A percentile compares a stretch with the other conserved stretches of the same genome.
Conservation (phyloP, 2,888 invertebrate species). For the Spatulosminthurus flaviceps region DNA sequence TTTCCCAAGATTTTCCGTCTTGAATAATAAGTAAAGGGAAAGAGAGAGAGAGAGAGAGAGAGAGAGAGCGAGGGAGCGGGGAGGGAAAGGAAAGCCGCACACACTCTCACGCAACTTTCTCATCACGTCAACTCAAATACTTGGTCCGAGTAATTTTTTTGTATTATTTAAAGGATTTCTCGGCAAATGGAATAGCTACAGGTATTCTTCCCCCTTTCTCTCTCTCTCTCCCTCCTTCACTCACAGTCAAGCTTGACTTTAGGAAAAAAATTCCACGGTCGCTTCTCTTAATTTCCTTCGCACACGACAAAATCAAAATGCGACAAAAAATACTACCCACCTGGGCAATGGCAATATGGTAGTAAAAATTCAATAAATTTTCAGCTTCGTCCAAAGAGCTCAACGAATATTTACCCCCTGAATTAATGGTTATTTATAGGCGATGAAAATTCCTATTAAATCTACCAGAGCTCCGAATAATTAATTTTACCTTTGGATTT, state of each 20-base stretch:
- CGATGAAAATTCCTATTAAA: too few relatives aligned
- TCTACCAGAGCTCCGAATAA: too few relatives aligned
- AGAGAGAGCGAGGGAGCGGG: not conserved
- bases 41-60: not conserved
- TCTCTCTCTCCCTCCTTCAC: conserved; percentile 5
- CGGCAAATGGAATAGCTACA: conserved; percentile 33
- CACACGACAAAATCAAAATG: not conserved
- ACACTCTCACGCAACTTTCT: conserved; percentile 59
- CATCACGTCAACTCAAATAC: conserved; percentile 54
- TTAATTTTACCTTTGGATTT: too few relatives aligned
- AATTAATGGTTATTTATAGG: too few relatives aligned
- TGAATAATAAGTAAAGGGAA: not conserved
- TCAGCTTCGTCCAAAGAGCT: too few relatives aligned
- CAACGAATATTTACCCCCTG: too few relatives aligned
- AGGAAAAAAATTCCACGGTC: not conserved
- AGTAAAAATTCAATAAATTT: too few relatives aligned
- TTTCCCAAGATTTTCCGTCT: conserved; percentile 12
- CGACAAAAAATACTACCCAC: too few relatives aligned
- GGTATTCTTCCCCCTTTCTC: conserved; percentile 34
- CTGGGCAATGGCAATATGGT: too few relatives aligned
- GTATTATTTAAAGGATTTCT: conserved; percentile 25
- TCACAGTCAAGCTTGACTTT: not conserved
- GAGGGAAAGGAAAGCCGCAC: not conserved
- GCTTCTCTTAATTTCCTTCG: conserved; percentile 14
- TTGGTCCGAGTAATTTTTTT: conserved; percentile 13